phyloP scores from a whole-genome alignment of 2,888 invertebrate species.

The Hoplodrina blanda region DNA sequence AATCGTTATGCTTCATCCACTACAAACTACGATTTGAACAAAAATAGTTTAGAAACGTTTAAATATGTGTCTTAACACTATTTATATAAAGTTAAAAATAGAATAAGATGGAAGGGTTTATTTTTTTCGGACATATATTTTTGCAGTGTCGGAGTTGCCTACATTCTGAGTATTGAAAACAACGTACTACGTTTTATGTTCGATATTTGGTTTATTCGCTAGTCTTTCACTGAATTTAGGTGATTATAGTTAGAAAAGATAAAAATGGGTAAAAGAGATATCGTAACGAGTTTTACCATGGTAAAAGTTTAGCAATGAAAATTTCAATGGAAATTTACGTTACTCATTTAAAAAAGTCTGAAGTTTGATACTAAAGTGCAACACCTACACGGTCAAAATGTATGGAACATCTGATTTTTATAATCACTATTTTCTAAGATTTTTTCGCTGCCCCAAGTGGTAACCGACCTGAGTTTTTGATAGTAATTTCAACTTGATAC shows the following conservation, averaged over 20 bases:
- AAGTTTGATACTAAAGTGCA: too few relatives aligned
- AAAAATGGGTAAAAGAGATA: too few relatives aligned
- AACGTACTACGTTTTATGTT: constrained; percentile 9
- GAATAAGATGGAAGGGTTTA: not conserved
- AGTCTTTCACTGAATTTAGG: constrained; percentile 12
- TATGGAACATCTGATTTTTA: too few relatives aligned
- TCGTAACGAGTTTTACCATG: too few relatives aligned
- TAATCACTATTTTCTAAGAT: too few relatives aligned
- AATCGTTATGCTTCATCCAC: constrained; percentile 73
- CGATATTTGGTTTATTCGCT: not conserved
- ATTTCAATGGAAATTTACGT: too few relatives aligned
- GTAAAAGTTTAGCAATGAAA: too few relatives aligned
- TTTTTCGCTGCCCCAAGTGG: too few relatives aligned
- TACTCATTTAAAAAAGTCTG: too few relatives aligned
- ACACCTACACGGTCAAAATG: too few relatives aligned
- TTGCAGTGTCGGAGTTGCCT: constrained; percentile 10
- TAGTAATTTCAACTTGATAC: too few relatives aligned
- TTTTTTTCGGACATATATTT: constrained; percentile 32
- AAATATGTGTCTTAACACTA: constrained; percentile 2
- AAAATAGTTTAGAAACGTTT: constrained; percentile 2
- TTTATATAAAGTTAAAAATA: constrained; percentile 29
- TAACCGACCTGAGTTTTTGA: too few relatives aligned
- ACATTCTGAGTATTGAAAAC: constrained; percentile 31
- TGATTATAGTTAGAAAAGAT: constrained; percentile 9
- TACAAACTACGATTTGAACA: constrained; percentile 26